A percentile compares a stretch with the other conserved stretches of the same genome.
Evolutionary conservation across 1,140 invertebrate genomes (phyloP).

Genomic region (Portunus trituberculatus): DNA sequence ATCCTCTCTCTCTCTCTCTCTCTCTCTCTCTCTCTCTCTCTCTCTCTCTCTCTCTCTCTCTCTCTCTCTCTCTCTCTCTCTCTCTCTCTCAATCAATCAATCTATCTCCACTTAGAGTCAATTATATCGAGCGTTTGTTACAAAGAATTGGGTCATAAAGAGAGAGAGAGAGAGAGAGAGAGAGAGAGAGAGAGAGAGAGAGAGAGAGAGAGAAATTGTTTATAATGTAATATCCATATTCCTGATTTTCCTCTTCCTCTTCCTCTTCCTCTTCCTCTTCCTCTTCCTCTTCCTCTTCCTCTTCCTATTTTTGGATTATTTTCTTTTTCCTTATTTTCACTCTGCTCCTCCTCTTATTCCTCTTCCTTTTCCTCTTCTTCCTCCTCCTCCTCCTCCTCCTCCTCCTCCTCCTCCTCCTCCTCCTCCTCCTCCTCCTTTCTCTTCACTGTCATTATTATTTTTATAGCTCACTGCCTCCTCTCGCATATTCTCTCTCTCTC

Average conservation of each 20-base stretch:
- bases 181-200: too few species aligned
- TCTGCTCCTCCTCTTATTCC: too few species aligned
- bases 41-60: not conserved
- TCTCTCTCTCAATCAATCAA: not conserved
- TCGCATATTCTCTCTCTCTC: not conserved
- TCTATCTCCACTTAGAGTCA: too few species aligned
- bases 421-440: too few species aligned
- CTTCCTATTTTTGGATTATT: not conserved
- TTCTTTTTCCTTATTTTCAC: not conserved
- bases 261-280: not conserved
- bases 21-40: not conserved
- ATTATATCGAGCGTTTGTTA: too few species aligned
- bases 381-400: too few species aligned
- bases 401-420: too few species aligned
- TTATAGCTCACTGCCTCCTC: not conserved
- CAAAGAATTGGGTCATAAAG: not conserved
- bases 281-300: not conserved
- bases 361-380: too few species aligned
- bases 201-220: too few species aligned
- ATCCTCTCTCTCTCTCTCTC: not conserved
- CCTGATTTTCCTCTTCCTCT: not conserved
- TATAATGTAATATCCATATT: not conserved
- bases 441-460: too few species aligned
- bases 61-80: not conserved
- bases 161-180: not conserved